Evolutionary conservation across 2,113 vertebrate species (phyloP).

Genomic region (Glaucidium brasilianum): DNA sequence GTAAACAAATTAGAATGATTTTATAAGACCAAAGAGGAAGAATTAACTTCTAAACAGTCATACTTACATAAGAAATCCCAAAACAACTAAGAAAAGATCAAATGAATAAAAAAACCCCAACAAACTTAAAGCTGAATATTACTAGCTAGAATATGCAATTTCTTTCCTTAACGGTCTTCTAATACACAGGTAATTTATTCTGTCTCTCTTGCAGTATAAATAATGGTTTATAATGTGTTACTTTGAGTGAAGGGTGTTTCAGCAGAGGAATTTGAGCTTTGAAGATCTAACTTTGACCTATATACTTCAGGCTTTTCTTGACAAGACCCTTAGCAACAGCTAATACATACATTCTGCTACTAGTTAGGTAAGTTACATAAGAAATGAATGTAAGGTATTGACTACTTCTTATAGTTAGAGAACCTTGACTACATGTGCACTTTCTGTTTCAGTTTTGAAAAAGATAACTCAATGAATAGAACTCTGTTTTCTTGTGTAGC

Average conservation of each 20-base stretch:
- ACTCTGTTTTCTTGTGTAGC: neutral
- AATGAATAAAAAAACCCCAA: neutral
- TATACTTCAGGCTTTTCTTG: neutral
- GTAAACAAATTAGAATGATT: neutral
- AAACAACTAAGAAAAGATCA: neutral
- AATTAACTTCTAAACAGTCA: neutral
- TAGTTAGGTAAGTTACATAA: neutral
- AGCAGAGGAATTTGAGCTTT: neutral
- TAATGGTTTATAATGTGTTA: neutral
- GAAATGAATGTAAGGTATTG: neutral
- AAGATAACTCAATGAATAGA: neutral
- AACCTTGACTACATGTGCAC: neutral
- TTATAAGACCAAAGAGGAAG: neutral
- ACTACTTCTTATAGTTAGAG: neutral
- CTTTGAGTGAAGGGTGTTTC: neutral
- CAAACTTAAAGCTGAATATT: neutral
- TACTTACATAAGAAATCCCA: neutral
- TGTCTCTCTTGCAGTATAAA: neutral
- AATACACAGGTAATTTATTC: neutral
- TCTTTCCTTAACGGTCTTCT: neutral
- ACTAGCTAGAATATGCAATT: neutral
- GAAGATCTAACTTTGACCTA: neutral
- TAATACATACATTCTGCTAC: neutral
- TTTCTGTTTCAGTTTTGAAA: neutral
- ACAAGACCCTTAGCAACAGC: neutral